Evolutionary conservation across 2,797 vertebrate species (phyloP), one percentile per base, ranked within the genome.

Genomic region (Sebastes wilsoni): DNA sequence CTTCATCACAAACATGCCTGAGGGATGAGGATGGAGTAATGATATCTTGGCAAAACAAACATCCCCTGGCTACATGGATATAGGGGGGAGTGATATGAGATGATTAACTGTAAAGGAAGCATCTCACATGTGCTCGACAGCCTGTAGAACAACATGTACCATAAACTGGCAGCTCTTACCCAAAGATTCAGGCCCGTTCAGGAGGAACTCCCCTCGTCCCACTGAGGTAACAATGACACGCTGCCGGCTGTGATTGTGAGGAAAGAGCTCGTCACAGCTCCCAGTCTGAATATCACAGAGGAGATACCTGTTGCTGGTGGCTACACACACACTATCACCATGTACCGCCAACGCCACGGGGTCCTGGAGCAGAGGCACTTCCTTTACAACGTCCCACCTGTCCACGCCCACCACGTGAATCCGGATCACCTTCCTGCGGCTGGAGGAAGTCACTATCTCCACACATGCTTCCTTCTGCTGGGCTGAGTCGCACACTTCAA

Each of bases 1-100:
- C 76, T 86, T 91, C 92, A 90, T 92, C 84, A 95, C 95, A 93
- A 96, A 95, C 93, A 95, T 87, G 83, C 94, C 95, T 95, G 83
- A 58, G 82, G 78, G 83, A 74, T 52, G 65, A 73, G 46, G 66
- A 69, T 25, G 38, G 79, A 80, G 71, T 72, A 74, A 83, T 73
- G 11, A 83, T 79, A 77, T 81, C 66, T 85, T 77, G 68, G 62
- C 42, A 69, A 82, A 86, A 67, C 79, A 84, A 89, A 93, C 22
- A 83, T 42, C 88, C 82, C 52, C 75, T 20, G 76, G 89, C 73
- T 56, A 42, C 20, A 84, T 82, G 66, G 64, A 54, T 78, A 69
- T 61, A 75, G 61, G 65, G 55, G 34, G 72, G 78, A 66, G 32
- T 56, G 65, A 73, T 81, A 58, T 70, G n/a, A 88, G 34, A 79